A percentile compares a stretch with the other conserved stretches of the same genome.
Conservation (phyloP, 2,113 vertebrate species). For the Meleagris gallopavo region DNA sequence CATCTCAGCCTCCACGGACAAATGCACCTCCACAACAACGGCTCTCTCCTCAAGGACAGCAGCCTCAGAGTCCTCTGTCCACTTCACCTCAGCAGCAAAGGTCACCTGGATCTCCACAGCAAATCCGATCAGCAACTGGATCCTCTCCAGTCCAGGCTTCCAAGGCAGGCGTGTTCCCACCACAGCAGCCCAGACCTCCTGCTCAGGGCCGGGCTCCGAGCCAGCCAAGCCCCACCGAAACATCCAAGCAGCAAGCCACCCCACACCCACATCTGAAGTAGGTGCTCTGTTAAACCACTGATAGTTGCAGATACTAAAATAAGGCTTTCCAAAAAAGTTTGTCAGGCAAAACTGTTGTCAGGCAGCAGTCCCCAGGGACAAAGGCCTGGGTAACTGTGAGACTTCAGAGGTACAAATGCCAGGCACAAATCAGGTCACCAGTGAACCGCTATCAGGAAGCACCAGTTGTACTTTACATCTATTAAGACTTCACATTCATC, state of each 20-base stretch:
- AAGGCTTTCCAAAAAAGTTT: not conserved
- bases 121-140: slow-evolving; percentile 83
- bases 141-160: slow-evolving; percentile 90
- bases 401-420: not conserved
- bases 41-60: slow-evolving; percentile 83
- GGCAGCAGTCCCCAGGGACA: not conserved
- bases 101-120: slow-evolving; percentile 92
- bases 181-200: slow-evolving; percentile 75
- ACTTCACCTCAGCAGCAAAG: slow-evolving; percentile 88
- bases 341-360: not conserved
- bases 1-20: slow-evolving; percentile 72
- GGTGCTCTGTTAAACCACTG: slow-evolving; percentile 48
- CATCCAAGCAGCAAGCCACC: slow-evolving; percentile 79
- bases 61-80: slow-evolving; percentile 80
- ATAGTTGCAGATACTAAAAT: not conserved
- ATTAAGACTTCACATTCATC: not conserved
- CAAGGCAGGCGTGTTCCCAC: slow-evolving; percentile 83
- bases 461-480: not conserved
- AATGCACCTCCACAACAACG: slow-evolving; percentile 77
- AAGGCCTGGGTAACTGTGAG: not conserved
- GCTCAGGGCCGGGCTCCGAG: slow-evolving; percentile 78
- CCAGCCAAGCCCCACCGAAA: slow-evolving; percentile 75
- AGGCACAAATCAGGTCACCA: not conserved
- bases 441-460: not conserved
- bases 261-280: slow-evolving; percentile 91